Evolutionary conservation across 2,113 vertebrate species (phyloP).

Genomic region (Tetraodon nigroviridis): DNA sequence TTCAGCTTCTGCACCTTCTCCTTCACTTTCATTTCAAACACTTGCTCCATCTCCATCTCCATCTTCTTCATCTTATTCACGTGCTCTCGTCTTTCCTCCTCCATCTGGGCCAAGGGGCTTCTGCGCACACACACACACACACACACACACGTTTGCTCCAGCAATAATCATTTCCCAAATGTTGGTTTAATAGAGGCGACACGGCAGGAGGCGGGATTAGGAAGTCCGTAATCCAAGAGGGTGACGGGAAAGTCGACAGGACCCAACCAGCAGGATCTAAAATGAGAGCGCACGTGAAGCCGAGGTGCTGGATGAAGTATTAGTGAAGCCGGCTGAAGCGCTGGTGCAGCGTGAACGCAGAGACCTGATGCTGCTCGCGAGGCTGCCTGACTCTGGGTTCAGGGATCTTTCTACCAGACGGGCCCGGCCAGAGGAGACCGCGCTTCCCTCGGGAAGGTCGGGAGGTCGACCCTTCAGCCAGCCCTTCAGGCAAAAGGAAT

Average conservation of each 20-base stretch:
- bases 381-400: neutral
- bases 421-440: too few species aligned
- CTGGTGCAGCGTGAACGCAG: neutral
- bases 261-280: neutral
- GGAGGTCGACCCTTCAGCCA: too few species aligned
- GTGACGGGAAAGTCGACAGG: constrained; percentile 11
- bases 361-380: constrained; percentile 13
- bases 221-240: neutral
- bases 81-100: constrained; percentile 94
- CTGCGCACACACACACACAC: constrained; percentile 56
- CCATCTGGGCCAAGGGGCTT: constrained; percentile 97
- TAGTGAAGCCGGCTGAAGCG: constrained; percentile 28
- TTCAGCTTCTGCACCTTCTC: constrained; percentile 98
- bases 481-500: too few species aligned
- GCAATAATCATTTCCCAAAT: neutral
- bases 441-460: too few species aligned
- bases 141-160: constrained; percentile 3
- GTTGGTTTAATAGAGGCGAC: neutral
- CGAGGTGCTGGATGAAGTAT: constrained; percentile 27
- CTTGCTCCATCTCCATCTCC: constrained; percentile 99
- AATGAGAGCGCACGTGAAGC: constrained; percentile 12
- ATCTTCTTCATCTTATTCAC: constrained; percentile 99
- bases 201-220: neutral
- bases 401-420: too few species aligned
- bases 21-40: constrained; percentile 99